Evolutionary conservation across 2,113 vertebrate species (phyloP).

Genomic region (Vimba vimba): DNA sequence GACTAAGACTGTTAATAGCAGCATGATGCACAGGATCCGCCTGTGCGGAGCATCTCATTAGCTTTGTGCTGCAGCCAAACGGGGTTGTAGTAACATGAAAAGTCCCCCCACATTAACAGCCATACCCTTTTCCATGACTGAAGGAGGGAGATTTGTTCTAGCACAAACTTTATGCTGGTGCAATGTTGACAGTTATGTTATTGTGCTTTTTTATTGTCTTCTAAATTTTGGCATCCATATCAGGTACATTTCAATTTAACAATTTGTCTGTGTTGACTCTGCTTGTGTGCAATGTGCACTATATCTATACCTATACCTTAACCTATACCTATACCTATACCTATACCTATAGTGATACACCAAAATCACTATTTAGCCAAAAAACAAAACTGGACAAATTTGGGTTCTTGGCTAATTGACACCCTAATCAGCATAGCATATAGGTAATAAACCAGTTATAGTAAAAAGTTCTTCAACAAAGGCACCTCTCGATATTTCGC

Average conservation of each 20-base stretch:
- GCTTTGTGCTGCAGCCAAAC: conserved; percentile 50
- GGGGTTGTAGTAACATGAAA: conserved; percentile 57
- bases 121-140: neutral
- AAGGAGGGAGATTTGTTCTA: neutral
- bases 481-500: no score
- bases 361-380: no score
- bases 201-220: neutral
- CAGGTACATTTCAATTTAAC: neutral
- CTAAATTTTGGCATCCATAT: neutral
- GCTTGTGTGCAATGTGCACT: neutral
- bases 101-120: conserved; percentile 53
- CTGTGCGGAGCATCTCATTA: conserved; percentile 57
- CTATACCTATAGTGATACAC: no score
- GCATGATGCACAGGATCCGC: conserved; percentile 66
- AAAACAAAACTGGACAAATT: no score
- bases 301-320: neutral
- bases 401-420: no score
- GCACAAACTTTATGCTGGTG: neutral
- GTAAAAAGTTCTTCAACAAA: no score
- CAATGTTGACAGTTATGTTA: neutral
- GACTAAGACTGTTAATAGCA: conserved; percentile 71
- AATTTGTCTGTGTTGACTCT: neutral
- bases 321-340: no score
- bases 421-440: no score
- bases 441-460: no score